phyloP scores from a whole-genome alignment of 2,888 invertebrate genomes.

The Neoitamus cyanurus region DNA sequence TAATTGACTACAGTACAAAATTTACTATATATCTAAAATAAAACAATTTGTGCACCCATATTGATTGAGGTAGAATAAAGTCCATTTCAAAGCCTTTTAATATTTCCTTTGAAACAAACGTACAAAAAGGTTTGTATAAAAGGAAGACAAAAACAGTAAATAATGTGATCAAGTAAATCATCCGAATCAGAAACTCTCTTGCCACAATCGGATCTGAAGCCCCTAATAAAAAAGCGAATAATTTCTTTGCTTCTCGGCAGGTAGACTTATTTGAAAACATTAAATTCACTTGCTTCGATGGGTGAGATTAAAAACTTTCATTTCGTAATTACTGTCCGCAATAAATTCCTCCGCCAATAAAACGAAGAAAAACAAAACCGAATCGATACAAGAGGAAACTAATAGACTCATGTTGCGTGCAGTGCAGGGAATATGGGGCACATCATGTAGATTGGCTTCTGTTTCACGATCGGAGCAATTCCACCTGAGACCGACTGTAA shows the following conservation, averaged over 20 bases:
- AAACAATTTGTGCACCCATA: no score
- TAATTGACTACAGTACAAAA: no score
- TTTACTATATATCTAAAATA: no score
- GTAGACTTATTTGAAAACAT: background rate
- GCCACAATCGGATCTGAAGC: background rate
- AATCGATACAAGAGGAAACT: conserved; percentile 21
- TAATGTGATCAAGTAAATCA: background rate
- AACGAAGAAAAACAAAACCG: conserved; percentile 11
- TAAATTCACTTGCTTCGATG: background rate
- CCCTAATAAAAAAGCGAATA: background rate
- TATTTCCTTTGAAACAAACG: background rate
- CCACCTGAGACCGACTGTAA: background rate
- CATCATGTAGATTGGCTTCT: conserved; percentile 15
- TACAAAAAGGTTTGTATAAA: background rate
- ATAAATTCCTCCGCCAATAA: conserved; percentile 7
- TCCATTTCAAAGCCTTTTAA: background rate
- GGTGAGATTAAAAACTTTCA: conserved; percentile 32
- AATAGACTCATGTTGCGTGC: conserved; percentile 28
- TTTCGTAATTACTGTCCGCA: conserved; percentile 24
- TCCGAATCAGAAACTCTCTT: background rate
- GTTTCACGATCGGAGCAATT: background rate
- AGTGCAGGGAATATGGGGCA: background rate
- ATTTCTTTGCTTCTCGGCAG: background rate
- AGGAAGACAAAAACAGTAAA: background rate
- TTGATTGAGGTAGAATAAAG: background rate